phyloP scores from a whole-genome alignment of 2,888 invertebrate species.

The Rhimphoctona megacephalus region DNA sequence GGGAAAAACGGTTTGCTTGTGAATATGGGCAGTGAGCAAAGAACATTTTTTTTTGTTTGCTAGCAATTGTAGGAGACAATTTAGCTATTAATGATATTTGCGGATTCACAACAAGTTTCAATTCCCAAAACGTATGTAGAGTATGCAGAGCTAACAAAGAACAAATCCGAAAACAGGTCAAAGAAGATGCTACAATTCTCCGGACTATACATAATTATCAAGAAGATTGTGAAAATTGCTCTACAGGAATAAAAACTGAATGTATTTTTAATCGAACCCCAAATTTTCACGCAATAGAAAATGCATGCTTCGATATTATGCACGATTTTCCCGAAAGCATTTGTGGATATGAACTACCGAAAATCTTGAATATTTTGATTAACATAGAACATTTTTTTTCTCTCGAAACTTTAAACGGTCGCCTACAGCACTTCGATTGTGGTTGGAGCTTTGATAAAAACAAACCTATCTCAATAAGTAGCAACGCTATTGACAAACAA shows the following conservation, averaged over 20 bases:
- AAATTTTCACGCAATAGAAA: slow-evolving; percentile 65
- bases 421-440: slow-evolving; percentile 63
- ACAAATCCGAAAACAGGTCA: slow-evolving; percentile 22
- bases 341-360: slow-evolving; percentile 54
- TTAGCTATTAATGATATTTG: slow-evolving; percentile 60
- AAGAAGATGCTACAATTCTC: slow-evolving; percentile 31
- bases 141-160: slow-evolving; percentile 52
- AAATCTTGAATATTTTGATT: slow-evolving; percentile 66
- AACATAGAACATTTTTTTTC: slow-evolving; percentile 21
- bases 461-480: slow-evolving; percentile 35
- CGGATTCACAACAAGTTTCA: slow-evolving; percentile 61
- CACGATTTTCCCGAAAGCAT: slow-evolving; percentile 70
- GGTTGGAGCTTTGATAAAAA: slow-evolving; percentile 28
- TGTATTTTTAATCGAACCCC: slow-evolving; percentile 6
- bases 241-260: slow-evolving; percentile 23
- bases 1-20: slow-evolving; percentile 55
- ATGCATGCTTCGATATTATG: slow-evolving; percentile 63
- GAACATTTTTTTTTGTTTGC: slow-evolving; percentile 54
- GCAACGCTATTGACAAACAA: slow-evolving; percentile 39
- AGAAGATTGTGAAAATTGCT: slow-evolving; percentile 26
- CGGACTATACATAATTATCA: slow-evolving; percentile 30
- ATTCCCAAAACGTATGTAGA: slow-evolving; percentile 62
- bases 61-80: slow-evolving; percentile 61
- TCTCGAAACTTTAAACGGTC: slow-evolving; percentile 52
- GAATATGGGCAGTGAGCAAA: slow-evolving; percentile 6